Conservation (phyloP, 1,140 invertebrate genomes). For the Maniola jurtina region DNA sequence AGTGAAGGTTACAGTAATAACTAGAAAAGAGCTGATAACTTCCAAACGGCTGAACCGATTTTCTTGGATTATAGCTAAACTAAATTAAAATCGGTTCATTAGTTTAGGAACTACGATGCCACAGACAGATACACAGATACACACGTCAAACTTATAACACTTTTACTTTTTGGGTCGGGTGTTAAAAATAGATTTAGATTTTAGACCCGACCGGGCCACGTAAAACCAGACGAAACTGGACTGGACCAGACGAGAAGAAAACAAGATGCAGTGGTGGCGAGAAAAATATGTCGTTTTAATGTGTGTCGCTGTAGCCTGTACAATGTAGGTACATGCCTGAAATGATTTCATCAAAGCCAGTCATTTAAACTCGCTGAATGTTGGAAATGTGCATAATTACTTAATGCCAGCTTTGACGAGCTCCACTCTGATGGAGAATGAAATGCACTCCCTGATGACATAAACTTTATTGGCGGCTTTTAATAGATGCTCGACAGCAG, state of each 20-base stretch:
- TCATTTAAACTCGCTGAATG: constrained; percentile 12
- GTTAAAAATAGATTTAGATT: background rate
- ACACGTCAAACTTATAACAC: no score
- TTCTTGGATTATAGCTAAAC: no score
- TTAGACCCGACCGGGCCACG: background rate
- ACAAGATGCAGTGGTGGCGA: no score
- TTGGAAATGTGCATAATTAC: constrained; percentile 7
- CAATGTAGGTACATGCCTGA: background rate
- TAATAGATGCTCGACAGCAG: background rate
- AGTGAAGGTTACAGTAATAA: no score
- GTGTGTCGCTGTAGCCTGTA: background rate
- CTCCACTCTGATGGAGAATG: constrained; percentile 5
- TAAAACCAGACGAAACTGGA: no score
- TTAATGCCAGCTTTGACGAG: constrained; percentile 10
- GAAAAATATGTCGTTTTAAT: background rate
- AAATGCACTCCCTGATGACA: constrained; percentile 11
- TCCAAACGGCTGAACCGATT: no score
- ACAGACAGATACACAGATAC: no score
- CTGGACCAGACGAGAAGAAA: no score
- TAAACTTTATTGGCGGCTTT: constrained; percentile 6
- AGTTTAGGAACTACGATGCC: no score
- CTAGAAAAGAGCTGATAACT: no score
- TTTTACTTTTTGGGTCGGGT: no score
- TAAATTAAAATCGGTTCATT: no score
- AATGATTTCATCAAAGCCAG: constrained; percentile 4